Evolutionary conservation across 1,140 invertebrate species (phyloP).

Genomic region (Prorops nasuta): DNA sequence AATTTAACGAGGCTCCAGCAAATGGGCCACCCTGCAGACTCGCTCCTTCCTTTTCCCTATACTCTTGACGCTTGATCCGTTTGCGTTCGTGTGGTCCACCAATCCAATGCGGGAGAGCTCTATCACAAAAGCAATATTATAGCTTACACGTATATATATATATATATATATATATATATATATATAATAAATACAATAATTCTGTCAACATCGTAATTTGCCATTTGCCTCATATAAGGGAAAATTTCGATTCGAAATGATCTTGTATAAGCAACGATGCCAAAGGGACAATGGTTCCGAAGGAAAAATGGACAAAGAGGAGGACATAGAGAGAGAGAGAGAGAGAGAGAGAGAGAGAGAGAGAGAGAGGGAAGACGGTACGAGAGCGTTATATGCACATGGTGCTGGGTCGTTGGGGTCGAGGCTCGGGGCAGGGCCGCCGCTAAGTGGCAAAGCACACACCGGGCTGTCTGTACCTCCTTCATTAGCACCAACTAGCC

Average conservation of each 20-base stretch:
- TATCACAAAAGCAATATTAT: no score
- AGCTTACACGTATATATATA: no score
- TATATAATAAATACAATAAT: no score
- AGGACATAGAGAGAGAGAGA: not conserved
- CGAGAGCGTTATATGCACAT: constrained; percentile 18
- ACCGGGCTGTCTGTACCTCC: constrained; percentile 42
- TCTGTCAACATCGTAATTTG: no score
- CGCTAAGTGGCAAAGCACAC: constrained; percentile 50
- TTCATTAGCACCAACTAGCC: constrained; percentile 51
- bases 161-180: no score
- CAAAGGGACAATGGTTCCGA: no score
- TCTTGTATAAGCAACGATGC: no score
- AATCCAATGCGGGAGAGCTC: no score
- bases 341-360: not conserved
- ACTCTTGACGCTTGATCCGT: constrained; percentile 18
- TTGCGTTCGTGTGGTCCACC: constrained; percentile 13
- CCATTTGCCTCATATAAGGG: no score
- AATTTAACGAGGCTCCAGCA: constrained; percentile 41
- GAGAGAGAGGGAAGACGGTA: constrained; percentile 13
- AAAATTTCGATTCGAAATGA: no score
- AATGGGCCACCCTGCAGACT: constrained; percentile 41
- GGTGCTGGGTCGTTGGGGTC: constrained; percentile 34
- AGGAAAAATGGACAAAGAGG: no score
- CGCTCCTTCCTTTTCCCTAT: constrained; percentile 25
- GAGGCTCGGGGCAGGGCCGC: constrained; percentile 32